phyloP scores from a whole-genome alignment of 2,797 vertebrate genomes.

The Rhyacichthys aspro region DNA sequence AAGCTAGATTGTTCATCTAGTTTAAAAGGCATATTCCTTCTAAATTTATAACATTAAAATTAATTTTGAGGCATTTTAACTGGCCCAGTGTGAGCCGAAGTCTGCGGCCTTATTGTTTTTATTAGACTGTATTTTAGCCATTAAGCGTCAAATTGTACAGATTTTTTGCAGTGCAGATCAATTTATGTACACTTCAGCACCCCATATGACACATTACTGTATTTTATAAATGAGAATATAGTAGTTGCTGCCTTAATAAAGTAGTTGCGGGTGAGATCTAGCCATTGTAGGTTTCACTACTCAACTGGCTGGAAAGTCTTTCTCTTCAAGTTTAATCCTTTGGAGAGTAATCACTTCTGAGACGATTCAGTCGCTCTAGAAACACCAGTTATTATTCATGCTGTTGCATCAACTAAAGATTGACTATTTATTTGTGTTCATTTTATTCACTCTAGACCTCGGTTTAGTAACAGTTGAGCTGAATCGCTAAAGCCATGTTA shows the following conservation, averaged over 20 bases:
- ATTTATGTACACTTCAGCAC: constrained; percentile 22
- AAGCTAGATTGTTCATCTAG: constrained; percentile 3
- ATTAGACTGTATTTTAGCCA: constrained; percentile 56
- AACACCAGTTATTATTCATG: constrained; percentile 41
- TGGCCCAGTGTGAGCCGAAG: constrained; percentile 42
- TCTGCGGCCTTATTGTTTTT: constrained; percentile 62
- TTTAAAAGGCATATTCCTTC: constrained; percentile 16
- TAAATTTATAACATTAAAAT: constrained; percentile 49
- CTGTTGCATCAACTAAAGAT: constrained; percentile 48
- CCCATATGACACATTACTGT: constrained; percentile 55
- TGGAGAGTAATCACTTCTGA: constrained; percentile 45
- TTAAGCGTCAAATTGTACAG: constrained; percentile 56
- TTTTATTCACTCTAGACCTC: constrained; percentile 40
- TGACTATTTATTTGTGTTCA: constrained; percentile 67
- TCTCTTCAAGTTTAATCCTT: constrained; percentile 65
- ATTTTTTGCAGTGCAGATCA: constrained; percentile 54
- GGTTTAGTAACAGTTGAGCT: constrained; percentile 45
- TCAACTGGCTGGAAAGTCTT: constrained; percentile 29
- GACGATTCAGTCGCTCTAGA: constrained; percentile 46
- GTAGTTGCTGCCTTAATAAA: constrained; percentile 79
- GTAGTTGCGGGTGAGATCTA: constrained; percentile 61
- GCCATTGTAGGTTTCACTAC: constrained; percentile 42
- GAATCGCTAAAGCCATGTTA: constrained; percentile 40
- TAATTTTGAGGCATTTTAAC: constrained; percentile 56
- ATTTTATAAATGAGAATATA: constrained; percentile 60